phyloP scores from a whole-genome alignment of 2,113 vertebrate species.

The Cynoglossus semilaevis region DNA sequence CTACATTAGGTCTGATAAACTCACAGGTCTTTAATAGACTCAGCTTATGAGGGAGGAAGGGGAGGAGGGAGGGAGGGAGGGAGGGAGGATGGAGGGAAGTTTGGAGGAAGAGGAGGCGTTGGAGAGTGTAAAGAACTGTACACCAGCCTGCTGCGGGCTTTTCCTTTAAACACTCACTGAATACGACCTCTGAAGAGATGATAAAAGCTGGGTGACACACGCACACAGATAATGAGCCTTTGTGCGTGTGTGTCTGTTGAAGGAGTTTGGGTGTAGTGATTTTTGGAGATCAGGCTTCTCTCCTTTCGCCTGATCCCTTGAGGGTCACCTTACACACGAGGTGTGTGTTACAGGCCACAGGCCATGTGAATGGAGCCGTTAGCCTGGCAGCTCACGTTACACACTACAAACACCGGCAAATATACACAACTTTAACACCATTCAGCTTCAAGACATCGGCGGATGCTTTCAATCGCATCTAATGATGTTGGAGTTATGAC shows the following conservation, averaged over 20 bases:
- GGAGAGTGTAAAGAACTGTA: constrained; percentile 44
- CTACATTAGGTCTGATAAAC: constrained; percentile 71
- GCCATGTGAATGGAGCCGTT: constrained; percentile 59
- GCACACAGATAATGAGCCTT: constrained; percentile 50
- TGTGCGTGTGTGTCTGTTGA: constrained; percentile 35
- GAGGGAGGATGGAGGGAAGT: constrained; percentile 2
- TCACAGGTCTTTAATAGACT: constrained; percentile 65
- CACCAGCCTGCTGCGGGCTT: constrained; percentile 51
- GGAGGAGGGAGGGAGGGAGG: constrained; percentile 5
- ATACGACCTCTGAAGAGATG: constrained; percentile 41
- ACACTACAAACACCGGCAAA: constrained; percentile 13
- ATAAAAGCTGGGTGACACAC: constrained; percentile 62
- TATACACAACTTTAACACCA: constrained; percentile 10
- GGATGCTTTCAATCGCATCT: constrained; percentile 15
- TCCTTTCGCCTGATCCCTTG: constrained; percentile 50
- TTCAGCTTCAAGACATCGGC: constrained; percentile 3
- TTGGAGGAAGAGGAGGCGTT: background rate
- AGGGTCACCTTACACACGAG: constrained; percentile 54
- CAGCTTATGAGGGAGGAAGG: constrained; percentile 16
- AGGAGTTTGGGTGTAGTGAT: constrained; percentile 40
- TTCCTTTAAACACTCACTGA: constrained; percentile 44
- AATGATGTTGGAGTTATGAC: constrained; percentile 6
- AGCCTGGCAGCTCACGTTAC: constrained; percentile 32
- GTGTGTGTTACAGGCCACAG: constrained; percentile 67
- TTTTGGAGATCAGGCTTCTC: constrained; percentile 70